Evolutionary conservation across 53 echinoderm and acorn worm genomes (phyloP).

Genomic region (Crossaster papposus): DNA sequence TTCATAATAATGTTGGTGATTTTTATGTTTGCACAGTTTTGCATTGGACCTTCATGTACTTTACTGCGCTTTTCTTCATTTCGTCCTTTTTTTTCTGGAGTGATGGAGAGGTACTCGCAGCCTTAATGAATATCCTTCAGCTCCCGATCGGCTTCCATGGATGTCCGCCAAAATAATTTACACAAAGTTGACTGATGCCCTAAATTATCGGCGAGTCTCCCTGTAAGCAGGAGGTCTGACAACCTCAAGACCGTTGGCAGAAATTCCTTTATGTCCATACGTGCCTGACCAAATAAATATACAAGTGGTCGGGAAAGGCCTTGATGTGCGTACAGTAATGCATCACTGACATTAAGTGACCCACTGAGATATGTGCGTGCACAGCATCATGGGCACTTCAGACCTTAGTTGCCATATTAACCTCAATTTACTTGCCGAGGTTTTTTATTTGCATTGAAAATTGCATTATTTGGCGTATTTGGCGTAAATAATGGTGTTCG

Average conservation of each 20-base stretch:
- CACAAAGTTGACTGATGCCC: conserved; percentile 27
- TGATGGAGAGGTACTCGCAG: background rate
- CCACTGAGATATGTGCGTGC: background rate
- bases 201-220: conserved; percentile 12
- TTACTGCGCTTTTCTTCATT: too few species aligned
- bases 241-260: conserved; percentile 20
- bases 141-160: background rate
- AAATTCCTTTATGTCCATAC: conserved; percentile 13
- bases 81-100: background rate
- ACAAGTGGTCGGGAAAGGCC: background rate
- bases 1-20: too few species aligned
- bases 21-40: too few species aligned
- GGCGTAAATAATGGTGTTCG: too few species aligned
- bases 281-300: conserved; percentile 25
- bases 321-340: background rate
- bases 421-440: too few species aligned
- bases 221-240: conserved; percentile 2
- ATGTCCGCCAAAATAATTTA: conserved; percentile 29
- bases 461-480: too few species aligned
- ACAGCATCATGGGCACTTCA: background rate
- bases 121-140: background rate
- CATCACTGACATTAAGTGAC: background rate
- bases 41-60: too few species aligned
- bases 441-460: too few species aligned
- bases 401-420: too few species aligned